phyloP scores from a whole-genome alignment of 2,797 vertebrate species.

The Anabas testudineus region DNA sequence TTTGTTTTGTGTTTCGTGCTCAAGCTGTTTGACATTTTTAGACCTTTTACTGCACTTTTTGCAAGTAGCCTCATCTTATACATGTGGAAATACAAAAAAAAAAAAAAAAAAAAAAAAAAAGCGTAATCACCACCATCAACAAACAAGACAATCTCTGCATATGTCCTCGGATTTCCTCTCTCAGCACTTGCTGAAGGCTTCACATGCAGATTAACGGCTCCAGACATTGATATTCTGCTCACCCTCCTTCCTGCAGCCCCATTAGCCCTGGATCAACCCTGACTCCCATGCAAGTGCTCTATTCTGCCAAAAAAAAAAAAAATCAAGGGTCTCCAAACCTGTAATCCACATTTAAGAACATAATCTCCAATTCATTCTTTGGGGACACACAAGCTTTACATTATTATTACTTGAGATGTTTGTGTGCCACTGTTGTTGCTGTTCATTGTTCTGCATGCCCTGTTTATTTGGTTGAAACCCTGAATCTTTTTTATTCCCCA shows the following conservation, averaged over 20 bases:
- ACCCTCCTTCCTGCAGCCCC: constrained; percentile 50
- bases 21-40: constrained; percentile 54
- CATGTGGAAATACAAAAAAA: constrained; percentile 1
- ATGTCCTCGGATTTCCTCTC: constrained; percentile 46
- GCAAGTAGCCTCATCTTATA: constrained; percentile 8
- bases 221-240: constrained; percentile 70
- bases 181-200: constrained; percentile 30
- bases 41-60: constrained; percentile 23
- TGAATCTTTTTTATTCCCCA: constrained; percentile 12
- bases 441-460: constrained; percentile 24
- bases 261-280: constrained; percentile 59
- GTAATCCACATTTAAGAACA: constrained; percentile 66
- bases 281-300: constrained; percentile 40
- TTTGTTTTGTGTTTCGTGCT: constrained; percentile 45
- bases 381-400: constrained; percentile 17
- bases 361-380: constrained; percentile 59
- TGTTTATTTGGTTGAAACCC: constrained; percentile 39
- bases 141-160: constrained; percentile 11
- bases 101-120: constrained; percentile 28
- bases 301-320: constrained; percentile 51
- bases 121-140: constrained; percentile 23
- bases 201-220: constrained; percentile 62
- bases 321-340: constrained; percentile 68
- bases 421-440: constrained; percentile 18
- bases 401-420: constrained; percentile 39